Evolutionary conservation across 2,797 vertebrate genomes (phyloP), one percentile per base, ranked within the genome.

Genomic region (Lithobates pipiens): DNA sequence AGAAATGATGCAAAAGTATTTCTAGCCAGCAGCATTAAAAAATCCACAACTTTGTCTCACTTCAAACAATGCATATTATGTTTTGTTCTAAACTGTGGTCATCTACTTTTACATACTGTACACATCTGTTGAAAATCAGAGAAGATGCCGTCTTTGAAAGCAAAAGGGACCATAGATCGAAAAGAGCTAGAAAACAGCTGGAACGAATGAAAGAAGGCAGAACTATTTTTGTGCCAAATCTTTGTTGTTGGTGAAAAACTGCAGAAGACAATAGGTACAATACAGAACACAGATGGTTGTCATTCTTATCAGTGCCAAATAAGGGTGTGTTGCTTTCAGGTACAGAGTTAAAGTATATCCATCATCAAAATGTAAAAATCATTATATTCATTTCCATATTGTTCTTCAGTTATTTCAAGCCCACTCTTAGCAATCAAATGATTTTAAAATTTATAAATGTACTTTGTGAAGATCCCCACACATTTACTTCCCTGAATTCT

Each of bases 71-170:
- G 63, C 42, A 83, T 57, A 32, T 65, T 54, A 77, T 83, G 65
- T 71, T 71, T 71, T 81, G 69, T 83, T 83, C 82, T 77, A 75
- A 29, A 27, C 42, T 76, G 69, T n/a, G 23, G 82, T 77, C 65
- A 83, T 76, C 42, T 70, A 65, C 63, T 68, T 69, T 83, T 77
- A 57, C 73, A 77, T 83, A 70, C 50, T 83, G 74, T 76, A 83
- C 44, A 83, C 82, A 83, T 83, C 82, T 83, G 82, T 76, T 76
- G 32, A 50, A 83, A 77, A 83, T 83, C 81, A 83, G 81, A 46
- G 29, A 83, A 76, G 82, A 76, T 77, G 74, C 81, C 21, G 82
- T 76, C 65, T 83, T 46, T 76, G 63, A 44, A 50, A 77, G 44
- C 23, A 69, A 70, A 83, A 46, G 44, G 74, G 82, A 83, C 74